These are phyloP conservation scores for Drosophila kohkoa DNA, from an alignment of 1,140 invertebrate species.

Conservation along the genomic window DNA sequence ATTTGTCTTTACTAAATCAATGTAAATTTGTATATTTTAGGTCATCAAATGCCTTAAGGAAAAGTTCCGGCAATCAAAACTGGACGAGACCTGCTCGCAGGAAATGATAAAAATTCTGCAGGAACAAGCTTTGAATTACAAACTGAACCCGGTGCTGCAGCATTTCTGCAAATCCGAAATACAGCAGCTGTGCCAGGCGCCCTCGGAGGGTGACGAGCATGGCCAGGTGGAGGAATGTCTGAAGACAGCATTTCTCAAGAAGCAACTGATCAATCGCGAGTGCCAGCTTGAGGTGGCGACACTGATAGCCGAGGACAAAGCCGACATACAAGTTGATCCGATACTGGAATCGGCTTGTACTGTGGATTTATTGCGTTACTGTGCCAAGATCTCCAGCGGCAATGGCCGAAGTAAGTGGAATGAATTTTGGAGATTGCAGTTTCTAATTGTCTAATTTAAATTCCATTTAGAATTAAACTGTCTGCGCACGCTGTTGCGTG, in stretches of 20 bases:
- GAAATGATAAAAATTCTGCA: slow-evolving; percentile 93
- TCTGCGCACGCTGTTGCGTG: slow-evolving; percentile 90
- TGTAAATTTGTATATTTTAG: slow-evolving; percentile 34
- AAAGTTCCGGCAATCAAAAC: slow-evolving; percentile 90
- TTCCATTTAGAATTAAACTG: slow-evolving; percentile 92
- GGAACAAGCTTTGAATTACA: slow-evolving; percentile 94
- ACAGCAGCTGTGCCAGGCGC: slow-evolving; percentile 87
- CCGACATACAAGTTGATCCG: slow-evolving; percentile 94
- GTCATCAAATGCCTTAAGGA: slow-evolving; percentile 90
- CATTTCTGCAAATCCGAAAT: slow-evolving; percentile 91
- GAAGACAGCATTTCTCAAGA: slow-evolving; percentile 91
- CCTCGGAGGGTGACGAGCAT: slow-evolving; percentile 86
- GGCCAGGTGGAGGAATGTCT: slow-evolving; percentile 94
- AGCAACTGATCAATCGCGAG: slow-evolving; percentile 89
- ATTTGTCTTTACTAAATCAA: no score
- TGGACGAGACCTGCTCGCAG: slow-evolving; percentile 91
- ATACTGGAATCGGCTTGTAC: slow-evolving; percentile 91
- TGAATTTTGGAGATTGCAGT: not conserved
- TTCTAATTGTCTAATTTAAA: not conserved
- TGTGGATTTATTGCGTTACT: slow-evolving; percentile 93
- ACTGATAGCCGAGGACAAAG: slow-evolving; percentile 91
- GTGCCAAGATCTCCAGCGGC: slow-evolving; percentile 92
- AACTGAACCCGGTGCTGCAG: slow-evolving; percentile 92
- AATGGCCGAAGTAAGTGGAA: slow-evolving; percentile 91
- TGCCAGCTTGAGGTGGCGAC: slow-evolving; percentile 93